Base-by-base conservation (phyloP, 2,113 vertebrate genomes). In the Ia io region DNA sequence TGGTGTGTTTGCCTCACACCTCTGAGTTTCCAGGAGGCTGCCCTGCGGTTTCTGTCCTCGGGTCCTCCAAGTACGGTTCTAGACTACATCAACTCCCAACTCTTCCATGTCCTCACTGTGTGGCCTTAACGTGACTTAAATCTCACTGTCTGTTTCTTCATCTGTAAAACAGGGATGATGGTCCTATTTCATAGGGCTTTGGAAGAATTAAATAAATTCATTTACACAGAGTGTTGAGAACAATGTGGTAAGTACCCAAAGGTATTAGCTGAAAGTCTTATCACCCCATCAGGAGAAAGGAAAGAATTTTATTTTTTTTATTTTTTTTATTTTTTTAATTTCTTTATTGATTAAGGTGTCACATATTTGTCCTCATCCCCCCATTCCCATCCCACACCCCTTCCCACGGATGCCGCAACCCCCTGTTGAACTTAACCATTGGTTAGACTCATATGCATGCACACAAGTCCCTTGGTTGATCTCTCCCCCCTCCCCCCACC, bases 61-160 rank as follows among this genome's bases (percentile, higher is more conserved):
- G 56, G 56, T 59, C 56, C 56, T 73, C n/a, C 40, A 67, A 78
- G 40, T 3, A 30, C 8, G 73, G 53, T 42, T 23, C 56, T 59
- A 56, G 63, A 28, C 69, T 8, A 12, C 73, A 44, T 44, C 53
- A 2, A 16, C 42, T 42, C 35, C 69, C n/a, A 0, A 3, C 40
- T 71, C 37, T 65, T 1, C 42, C 8, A 16, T 7, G 9, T 53
- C 53, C 28, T 84, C 2, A 0, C 42, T 4, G 0, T 42, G 2
- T 37, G n/a, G 7, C 74, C 73, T 44, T 7, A 35, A 67, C 35
- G 40, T 13, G 40, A 76, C 73, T 35, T 51, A 32, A 23, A 40
- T 14, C 77, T 65, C 35, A 9, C 37, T 12, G 6, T 23, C 2
- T 42, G 22, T 17, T 69, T 56, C 63, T 69, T 56, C 10, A 11